A percentile compares a stretch with the other conserved stretches of the same genome.
These are phyloP conservation scores for Leucophenga montana DNA, from an alignment of 2,888 invertebrate genomes.

Conservation along the genomic window DNA sequence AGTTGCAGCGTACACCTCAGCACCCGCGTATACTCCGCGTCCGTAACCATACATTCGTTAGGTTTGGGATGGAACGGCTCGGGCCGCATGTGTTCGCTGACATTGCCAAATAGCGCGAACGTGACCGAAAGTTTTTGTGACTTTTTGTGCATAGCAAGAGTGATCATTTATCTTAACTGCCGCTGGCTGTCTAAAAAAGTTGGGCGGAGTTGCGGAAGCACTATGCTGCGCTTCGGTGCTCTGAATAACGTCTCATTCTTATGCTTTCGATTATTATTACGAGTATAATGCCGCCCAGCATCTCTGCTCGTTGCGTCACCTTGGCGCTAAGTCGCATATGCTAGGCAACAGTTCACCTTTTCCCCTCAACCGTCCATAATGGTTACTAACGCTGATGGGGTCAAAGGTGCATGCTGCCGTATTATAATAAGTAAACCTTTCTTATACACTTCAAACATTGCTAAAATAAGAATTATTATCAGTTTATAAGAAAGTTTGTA, in stretches of 20 bases:
- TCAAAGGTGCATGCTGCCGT: conserved; percentile 53
- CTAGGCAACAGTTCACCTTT: conserved; percentile 48
- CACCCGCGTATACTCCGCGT: conserved; percentile 15
- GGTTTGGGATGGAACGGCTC: neutral
- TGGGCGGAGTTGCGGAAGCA: conserved; percentile 22
- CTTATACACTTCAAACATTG: conserved; percentile 32
- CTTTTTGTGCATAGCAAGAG: conserved; percentile 65
- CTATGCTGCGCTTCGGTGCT: neutral
- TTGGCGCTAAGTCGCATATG: conserved; percentile 35
- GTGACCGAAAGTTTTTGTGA: conserved; percentile 70
- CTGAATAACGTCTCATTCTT: conserved; percentile 2
- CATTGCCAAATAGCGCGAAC: conserved; percentile 68
- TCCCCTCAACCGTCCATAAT: neutral
- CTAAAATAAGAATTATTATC: conserved; percentile 1
- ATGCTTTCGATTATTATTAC: neutral
- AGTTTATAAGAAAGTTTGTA: neutral
- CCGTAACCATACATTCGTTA: conserved; percentile 32
- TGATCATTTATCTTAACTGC: conserved; percentile 71
- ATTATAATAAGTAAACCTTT: conserved; percentile 54
- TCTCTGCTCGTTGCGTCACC: neutral
- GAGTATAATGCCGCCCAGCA: too few species aligned
- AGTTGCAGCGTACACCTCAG: neutral
- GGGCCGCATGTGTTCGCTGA: conserved; percentile 57
- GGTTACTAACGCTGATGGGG: conserved; percentile 18
- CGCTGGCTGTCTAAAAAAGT: conserved; percentile 39